Evolutionary conservation across 2,113 vertebrate genomes (phyloP).

Genomic region (Ctenomys sociabilis): DNA sequence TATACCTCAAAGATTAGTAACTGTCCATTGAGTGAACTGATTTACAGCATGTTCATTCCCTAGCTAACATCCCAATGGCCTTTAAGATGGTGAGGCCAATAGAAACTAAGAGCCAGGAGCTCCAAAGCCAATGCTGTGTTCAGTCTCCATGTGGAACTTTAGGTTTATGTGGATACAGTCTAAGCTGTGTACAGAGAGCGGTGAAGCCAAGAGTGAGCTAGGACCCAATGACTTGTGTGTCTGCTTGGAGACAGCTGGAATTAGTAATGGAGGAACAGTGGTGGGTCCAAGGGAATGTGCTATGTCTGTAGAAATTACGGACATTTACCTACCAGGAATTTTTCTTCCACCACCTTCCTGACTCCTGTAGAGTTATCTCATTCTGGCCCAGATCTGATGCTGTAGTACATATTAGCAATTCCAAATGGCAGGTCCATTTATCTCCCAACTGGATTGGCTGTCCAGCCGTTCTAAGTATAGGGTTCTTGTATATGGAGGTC

Average conservation of each 20-base stretch:
- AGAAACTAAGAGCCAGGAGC: neutral
- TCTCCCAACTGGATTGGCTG: neutral
- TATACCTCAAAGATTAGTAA: neutral
- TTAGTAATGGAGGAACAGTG: neutral
- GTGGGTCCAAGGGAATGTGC: neutral
- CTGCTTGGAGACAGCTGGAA: neutral
- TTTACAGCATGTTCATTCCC: constrained; percentile 13
- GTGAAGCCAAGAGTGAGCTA: neutral
- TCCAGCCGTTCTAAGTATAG: neutral
- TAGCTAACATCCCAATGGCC: neutral
- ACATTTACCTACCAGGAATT: neutral
- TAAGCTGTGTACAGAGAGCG: neutral
- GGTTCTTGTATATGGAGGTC: neutral
- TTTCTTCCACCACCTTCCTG: constrained; percentile 27
- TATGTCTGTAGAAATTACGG: neutral
- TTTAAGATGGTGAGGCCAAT: constrained; percentile 12
- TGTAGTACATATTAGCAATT: neutral
- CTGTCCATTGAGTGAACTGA: neutral
- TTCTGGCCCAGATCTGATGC: neutral
- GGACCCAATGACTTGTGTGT: neutral
- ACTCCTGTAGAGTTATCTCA: neutral
- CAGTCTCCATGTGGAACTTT: neutral
- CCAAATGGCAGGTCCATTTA: neutral
- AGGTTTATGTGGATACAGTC: neutral
- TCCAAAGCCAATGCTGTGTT: constrained; percentile 21